Percentiles rank a stretch among this genome's conserved stretches.
Conservation (phyloP, 2,888 invertebrate genomes). For the Pristionchus exspectatus region DNA sequence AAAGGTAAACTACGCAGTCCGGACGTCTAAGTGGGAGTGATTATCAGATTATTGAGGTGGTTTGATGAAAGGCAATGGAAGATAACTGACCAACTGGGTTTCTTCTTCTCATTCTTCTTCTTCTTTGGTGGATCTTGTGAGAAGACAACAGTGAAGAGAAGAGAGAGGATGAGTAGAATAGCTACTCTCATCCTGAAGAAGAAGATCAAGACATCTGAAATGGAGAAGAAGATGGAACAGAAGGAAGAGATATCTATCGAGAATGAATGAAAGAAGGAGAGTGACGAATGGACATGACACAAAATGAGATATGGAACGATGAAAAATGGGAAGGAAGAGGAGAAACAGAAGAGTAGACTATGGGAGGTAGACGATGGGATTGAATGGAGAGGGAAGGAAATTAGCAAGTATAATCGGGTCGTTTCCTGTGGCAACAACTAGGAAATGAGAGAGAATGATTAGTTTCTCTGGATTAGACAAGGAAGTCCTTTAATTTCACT, state of each 20-base stretch:
- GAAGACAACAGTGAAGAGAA: neutral
- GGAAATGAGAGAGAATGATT: neutral
- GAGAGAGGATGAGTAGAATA: neutral
- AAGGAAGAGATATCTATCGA: neutral
- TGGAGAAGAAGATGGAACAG: slow-evolving; percentile 7
- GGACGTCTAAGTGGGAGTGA: no score
- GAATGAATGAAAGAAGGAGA: slow-evolving; percentile 4
- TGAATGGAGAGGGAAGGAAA: neutral
- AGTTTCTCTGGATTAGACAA: neutral
- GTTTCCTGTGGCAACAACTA: neutral
- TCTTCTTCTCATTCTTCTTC: slow-evolving; percentile 23
- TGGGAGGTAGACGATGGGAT: neutral
- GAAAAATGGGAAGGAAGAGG: neutral
- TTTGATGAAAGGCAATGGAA: neutral
- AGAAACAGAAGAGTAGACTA: neutral
- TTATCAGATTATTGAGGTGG: no score
- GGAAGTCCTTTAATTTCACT: neutral
- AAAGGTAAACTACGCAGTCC: no score
- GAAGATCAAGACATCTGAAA: neutral
- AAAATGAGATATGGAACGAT: slow-evolving; percentile 18
- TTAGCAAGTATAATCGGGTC: slow-evolving; percentile 16
- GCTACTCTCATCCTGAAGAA: neutral
- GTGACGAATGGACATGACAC: slow-evolving; percentile 36
- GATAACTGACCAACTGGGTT: slow-evolving; percentile 17
- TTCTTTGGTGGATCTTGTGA: neutral